phyloP scores from a whole-genome alignment of 2,113 vertebrate genomes.

The Alectura lathami region DNA sequence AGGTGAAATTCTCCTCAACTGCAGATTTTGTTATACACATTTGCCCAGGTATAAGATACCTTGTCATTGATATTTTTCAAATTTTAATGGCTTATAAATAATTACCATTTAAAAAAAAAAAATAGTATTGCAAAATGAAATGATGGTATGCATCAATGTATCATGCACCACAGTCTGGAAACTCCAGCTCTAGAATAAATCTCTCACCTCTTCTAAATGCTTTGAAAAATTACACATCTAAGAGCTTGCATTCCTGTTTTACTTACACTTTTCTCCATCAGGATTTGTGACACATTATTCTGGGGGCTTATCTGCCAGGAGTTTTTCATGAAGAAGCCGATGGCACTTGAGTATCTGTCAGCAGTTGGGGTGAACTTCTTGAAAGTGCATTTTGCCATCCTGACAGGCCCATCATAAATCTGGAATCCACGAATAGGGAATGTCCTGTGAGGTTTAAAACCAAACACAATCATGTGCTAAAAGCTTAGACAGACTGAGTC shows the following conservation, averaged over 20 bases:
- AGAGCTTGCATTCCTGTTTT: neutral
- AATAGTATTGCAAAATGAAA: neutral
- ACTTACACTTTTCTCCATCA: conserved; percentile 68
- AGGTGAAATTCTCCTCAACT: neutral
- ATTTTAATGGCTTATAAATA: neutral
- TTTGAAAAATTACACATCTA: neutral
- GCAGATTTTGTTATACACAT: neutral
- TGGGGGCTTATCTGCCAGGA: conserved; percentile 70
- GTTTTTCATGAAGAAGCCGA: conserved; percentile 59
- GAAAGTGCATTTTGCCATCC: conserved; percentile 63
- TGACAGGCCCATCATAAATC: conserved; percentile 62
- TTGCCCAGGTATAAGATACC: neutral
- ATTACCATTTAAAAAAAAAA: neutral
- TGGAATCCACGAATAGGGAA: conserved; percentile 71
- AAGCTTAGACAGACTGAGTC: neutral
- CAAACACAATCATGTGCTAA: neutral
- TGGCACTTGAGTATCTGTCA: conserved; percentile 69
- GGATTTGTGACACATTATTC: conserved; percentile 49
- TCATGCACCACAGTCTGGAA: neutral
- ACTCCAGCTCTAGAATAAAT: neutral
- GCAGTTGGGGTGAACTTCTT: conserved; percentile 39
- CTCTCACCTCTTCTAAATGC: neutral
- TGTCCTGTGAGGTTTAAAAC: neutral
- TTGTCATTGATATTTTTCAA: neutral
- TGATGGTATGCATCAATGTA: neutral